These are phyloP conservation scores for Elephantulus edwardii DNA, from an alignment of 2,113 vertebrate genomes.

Conservation along the genomic window DNA sequence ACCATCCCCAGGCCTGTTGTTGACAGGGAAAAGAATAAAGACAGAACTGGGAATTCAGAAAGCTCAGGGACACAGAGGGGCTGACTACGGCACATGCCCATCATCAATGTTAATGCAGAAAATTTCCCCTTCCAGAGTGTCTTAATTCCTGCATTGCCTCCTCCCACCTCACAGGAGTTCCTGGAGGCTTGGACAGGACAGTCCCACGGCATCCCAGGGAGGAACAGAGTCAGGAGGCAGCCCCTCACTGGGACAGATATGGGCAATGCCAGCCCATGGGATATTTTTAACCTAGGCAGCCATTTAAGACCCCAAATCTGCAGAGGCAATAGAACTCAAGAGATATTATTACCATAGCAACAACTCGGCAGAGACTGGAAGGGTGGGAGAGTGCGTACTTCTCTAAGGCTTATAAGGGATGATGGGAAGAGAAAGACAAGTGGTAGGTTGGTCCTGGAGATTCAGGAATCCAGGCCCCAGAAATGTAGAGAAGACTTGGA, in stretches of 20 bases:
- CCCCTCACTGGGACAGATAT: not conserved
- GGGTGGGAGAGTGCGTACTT: not conserved
- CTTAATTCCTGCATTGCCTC: not conserved
- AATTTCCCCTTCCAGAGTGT: not conserved
- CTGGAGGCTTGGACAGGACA: not conserved
- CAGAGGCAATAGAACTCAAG: slow-evolving; percentile 1
- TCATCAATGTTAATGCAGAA: not conserved
- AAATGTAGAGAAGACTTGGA: not conserved
- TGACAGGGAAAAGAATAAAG: not conserved
- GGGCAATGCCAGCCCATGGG: not conserved
- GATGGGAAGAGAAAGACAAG: not conserved
- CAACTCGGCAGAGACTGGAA: not conserved
- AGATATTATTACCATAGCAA: slow-evolving; percentile 37
- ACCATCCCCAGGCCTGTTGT: not conserved
- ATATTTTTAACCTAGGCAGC: slow-evolving; percentile 32
- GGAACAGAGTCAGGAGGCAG: not conserved
- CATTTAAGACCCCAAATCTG: slow-evolving; percentile 32
- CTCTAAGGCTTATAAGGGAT: not conserved
- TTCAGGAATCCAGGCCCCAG: not conserved
- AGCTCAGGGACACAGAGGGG: not conserved
- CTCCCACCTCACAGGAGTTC: not conserved
- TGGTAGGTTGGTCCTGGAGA: not conserved
- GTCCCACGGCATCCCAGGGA: slow-evolving; percentile 19
- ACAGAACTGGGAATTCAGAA: not conserved
- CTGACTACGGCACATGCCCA: not conserved